Evolutionary conservation across 2,113 vertebrate genomes (phyloP).

Genomic region (Tauraco erythrolophus): DNA sequence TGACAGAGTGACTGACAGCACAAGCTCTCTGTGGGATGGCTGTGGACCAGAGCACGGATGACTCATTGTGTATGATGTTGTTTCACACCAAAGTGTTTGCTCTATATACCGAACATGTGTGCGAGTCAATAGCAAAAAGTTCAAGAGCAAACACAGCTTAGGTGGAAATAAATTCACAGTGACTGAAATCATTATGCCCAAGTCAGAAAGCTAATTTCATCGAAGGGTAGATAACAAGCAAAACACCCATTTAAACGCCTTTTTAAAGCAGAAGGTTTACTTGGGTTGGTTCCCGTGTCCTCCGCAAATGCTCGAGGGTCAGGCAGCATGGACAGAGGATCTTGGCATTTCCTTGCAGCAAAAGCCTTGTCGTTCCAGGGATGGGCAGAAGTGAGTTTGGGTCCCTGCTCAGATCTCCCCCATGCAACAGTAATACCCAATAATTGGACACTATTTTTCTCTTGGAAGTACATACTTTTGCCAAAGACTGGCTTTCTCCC

Average conservation of each 20-base stretch:
- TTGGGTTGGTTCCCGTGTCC: neutral
- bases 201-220: neutral
- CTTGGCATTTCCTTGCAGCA: neutral
- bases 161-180: slow-evolving; percentile 38
- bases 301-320: neutral
- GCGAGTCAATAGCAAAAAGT: slow-evolving; percentile 63
- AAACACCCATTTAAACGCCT: neutral
- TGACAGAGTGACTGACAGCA: slow-evolving; percentile 65
- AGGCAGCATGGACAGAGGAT: neutral
- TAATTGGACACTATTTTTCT: neutral
- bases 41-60: slow-evolving; percentile 62
- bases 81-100: slow-evolving; percentile 68
- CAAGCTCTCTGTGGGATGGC: slow-evolving; percentile 69
- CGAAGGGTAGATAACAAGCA: neutral
- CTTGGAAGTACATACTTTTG: neutral
- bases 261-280: neutral
- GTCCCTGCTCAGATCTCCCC: neutral
- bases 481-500: neutral
- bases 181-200: neutral
- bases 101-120: slow-evolving; percentile 64
- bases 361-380: neutral
- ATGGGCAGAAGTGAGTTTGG: neutral
- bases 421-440: neutral
- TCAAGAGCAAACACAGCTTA: slow-evolving; percentile 40
- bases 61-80: slow-evolving; percentile 71